phyloP scores from a whole-genome alignment of 2,888 invertebrate genomes.

The Troides oblongomaculatus region DNA sequence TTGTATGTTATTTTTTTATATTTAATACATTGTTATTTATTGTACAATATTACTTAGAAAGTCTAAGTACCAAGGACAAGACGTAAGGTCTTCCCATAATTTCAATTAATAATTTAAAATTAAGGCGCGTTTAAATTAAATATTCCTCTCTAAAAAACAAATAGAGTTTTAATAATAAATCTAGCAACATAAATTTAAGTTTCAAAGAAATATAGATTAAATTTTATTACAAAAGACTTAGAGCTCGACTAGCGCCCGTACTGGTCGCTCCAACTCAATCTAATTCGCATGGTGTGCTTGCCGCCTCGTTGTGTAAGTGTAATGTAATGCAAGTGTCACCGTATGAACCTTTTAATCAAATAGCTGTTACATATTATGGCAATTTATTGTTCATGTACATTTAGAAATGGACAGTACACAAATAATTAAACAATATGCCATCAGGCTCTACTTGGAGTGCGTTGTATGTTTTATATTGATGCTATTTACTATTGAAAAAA shows the following conservation, averaged over 20 bases:
- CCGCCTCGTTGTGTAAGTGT: conserved; percentile 29
- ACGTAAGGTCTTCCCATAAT: conserved; percentile 19
- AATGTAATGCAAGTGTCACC: not conserved
- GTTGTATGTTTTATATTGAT: too few species aligned
- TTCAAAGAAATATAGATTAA: conserved; percentile 34
- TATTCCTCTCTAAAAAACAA: conserved; percentile 34
- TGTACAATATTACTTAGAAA: conserved; percentile 16
- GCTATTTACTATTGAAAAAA: too few species aligned
- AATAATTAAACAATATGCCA: not conserved
- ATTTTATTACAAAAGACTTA: conserved; percentile 52
- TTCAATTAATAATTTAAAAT: conserved; percentile 17
- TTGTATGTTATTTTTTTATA: not conserved
- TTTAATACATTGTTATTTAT: conserved; percentile 18
- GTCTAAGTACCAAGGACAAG: conserved; percentile 27
- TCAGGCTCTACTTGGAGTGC: too few species aligned
- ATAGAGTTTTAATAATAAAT: conserved; percentile 36
- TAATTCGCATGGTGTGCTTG: conserved; percentile 36
- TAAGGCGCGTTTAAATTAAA: conserved; percentile 18
- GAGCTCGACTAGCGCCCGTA: conserved; percentile 55
- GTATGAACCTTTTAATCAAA: not conserved
- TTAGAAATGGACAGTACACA: not conserved
- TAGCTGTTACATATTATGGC: conserved; percentile 1
- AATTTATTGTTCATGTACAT: not conserved
- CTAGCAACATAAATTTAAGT: conserved; percentile 37
- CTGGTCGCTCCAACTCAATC: conserved; percentile 33